These are phyloP conservation scores for Heliothis subflexa DNA, from an alignment of 1,140 invertebrate genomes.

Conservation along the genomic window DNA sequence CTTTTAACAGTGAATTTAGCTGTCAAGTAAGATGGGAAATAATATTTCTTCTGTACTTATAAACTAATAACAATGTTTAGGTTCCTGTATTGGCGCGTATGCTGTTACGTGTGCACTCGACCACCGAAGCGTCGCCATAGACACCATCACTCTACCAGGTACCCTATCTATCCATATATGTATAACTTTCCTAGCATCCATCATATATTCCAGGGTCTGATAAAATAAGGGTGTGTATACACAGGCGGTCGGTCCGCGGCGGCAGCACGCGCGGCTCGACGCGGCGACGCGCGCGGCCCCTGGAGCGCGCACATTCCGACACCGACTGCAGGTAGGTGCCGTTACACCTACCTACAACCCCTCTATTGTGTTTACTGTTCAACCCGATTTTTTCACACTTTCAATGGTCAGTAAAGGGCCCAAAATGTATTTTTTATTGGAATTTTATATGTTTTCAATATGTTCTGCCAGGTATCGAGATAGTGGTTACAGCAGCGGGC, in stretches of 20 bases:
- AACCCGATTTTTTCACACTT: too few species aligned
- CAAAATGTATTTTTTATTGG: too few species aligned
- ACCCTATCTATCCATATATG: background rate
- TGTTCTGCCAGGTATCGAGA: conserved; percentile 68
- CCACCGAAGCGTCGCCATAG: conserved; percentile 89
- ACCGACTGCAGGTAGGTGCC: conserved; percentile 82
- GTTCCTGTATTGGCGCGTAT: conserved; percentile 96
- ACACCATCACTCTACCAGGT: conserved; percentile 63
- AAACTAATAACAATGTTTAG: conserved; percentile 79
- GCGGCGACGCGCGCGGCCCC: conserved; percentile 62
- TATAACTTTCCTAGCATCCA: background rate
- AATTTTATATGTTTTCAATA: background rate
- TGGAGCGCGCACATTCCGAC: conserved; percentile 86
- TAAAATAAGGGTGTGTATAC: conserved; percentile 60
- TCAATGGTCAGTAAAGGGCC: too few species aligned
- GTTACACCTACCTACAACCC: background rate
- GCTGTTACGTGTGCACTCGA: conserved; percentile 95
- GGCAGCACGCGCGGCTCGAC: conserved; percentile 90
- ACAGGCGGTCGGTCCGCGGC: conserved; percentile 89
- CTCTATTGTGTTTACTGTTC: background rate
- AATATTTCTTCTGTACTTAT: background rate
- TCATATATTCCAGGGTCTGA: too few species aligned
- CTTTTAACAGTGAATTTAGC: background rate
- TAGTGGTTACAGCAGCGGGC: conserved; percentile 74
- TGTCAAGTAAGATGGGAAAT: background rate